Percentiles rank a stretch among this genome's conserved stretches.
Evolutionary conservation across 2,113 vertebrate species (phyloP).

Genomic region (Sprattus sprattus): DNA sequence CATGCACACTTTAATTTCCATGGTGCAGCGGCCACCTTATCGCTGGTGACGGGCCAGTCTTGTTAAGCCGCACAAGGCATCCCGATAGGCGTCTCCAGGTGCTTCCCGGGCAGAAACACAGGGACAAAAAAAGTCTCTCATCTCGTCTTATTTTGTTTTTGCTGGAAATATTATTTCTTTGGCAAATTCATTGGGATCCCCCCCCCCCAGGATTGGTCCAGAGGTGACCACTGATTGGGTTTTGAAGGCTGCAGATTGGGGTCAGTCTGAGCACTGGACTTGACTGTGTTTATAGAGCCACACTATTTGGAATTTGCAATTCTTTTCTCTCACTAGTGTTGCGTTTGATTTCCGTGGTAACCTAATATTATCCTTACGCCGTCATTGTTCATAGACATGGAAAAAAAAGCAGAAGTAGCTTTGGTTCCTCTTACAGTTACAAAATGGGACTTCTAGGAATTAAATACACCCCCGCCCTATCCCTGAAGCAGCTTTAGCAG

Average conservation of each 20-base stretch:
- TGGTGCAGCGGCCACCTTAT: slow-evolving; percentile 45
- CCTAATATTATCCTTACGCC: background rate
- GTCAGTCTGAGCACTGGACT: background rate
- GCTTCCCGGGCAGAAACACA: slow-evolving; percentile 38
- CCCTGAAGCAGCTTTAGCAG: slow-evolving; percentile 37
- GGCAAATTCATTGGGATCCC: background rate
- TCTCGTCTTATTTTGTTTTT: background rate
- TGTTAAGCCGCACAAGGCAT: slow-evolving; percentile 38
- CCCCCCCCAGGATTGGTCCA: background rate
- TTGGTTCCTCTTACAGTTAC: background rate
- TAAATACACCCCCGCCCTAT: slow-evolving; percentile 10
- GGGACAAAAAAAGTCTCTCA: background rate
- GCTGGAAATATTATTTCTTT: background rate
- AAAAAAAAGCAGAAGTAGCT: background rate
- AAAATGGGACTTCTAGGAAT: slow-evolving; percentile 25
- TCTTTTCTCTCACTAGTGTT: background rate
- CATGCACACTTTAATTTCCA: slow-evolving; percentile 52
- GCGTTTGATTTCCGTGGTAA: background rate
- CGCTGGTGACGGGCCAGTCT: slow-evolving; percentile 46
- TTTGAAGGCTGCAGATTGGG: background rate
- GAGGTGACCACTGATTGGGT: background rate
- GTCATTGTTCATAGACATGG: background rate
- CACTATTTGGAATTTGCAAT: background rate
- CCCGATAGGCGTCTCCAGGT: slow-evolving; percentile 37
- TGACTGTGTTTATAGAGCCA: background rate